phyloP scores from a whole-genome alignment of 2,113 vertebrate genomes.

The Tragelaphus buxtoni region DNA sequence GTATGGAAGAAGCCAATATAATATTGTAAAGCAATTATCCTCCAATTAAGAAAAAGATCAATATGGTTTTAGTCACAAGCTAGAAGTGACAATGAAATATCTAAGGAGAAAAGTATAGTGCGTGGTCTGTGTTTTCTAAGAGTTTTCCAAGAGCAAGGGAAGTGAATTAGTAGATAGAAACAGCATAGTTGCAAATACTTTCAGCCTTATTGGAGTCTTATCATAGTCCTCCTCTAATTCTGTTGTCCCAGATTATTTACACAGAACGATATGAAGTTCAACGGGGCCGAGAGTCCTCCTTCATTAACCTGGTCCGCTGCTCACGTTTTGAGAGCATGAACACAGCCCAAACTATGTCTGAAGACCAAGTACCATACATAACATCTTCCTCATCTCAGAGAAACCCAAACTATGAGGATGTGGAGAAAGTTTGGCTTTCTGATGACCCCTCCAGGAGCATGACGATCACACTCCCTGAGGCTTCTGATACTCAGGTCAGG shows the following conservation, averaged over 20 bases:
- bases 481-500: background rate
- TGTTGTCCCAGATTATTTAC: constrained; percentile 47
- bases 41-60: background rate
- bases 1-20: background rate
- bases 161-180: background rate
- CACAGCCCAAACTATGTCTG: accelerated
- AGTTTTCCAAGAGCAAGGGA: background rate
- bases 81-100: background rate
- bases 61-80: background rate
- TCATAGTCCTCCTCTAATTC: background rate
- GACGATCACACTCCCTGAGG: accelerated
- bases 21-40: background rate
- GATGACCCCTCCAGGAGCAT: background rate
- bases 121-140: background rate
- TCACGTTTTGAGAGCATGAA: background rate
- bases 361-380: background rate
- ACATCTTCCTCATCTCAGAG: background rate
- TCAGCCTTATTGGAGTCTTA: background rate
- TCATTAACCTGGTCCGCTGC: constrained; percentile 63
- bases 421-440: background rate
- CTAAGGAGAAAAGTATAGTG: background rate
- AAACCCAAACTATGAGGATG: background rate
- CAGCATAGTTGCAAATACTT: background rate
- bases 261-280: constrained; percentile 42
- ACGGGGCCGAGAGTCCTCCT: background rate